A percentile compares a stretch with the other conserved stretches of the same genome.
Conservation (phyloP, 2,113 vertebrate genomes). For the Psammodynastes pulverulentus region DNA sequence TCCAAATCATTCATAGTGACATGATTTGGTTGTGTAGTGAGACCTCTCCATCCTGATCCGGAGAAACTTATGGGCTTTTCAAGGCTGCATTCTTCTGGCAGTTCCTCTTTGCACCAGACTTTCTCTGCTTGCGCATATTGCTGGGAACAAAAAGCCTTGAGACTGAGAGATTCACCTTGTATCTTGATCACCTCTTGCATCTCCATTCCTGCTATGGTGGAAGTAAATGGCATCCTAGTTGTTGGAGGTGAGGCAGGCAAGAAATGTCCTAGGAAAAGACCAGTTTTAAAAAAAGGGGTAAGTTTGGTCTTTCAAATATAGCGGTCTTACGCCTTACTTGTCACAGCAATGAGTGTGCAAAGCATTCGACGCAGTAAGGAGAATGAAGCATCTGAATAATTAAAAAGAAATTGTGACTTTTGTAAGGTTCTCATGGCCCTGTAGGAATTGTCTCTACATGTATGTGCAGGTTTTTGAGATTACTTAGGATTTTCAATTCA, state of each 20-base stretch:
- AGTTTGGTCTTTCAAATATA: background rate
- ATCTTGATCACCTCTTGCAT: background rate
- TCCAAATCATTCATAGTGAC: background rate
- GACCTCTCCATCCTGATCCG: background rate
- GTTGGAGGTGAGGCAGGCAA: background rate
- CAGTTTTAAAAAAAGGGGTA: background rate
- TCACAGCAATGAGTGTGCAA: background rate
- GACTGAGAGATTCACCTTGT: background rate
- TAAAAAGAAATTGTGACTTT: background rate
- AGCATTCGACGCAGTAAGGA: background rate
- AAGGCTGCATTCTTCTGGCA: background rate
- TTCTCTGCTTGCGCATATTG: background rate
- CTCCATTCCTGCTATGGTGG: background rate
- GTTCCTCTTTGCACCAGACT: constrained; percentile 18
- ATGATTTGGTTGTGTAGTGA: background rate
- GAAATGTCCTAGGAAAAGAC: background rate
- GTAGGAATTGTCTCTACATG: background rate
- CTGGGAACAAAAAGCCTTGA: background rate
- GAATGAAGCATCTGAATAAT: background rate
- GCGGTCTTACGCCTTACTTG: background rate
- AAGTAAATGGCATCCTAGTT: background rate
- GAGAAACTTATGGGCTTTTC: background rate
- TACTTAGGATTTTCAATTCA: background rate
- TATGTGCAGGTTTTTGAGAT: background rate
- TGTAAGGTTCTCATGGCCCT: background rate